Percentiles rank a stretch among this genome's conserved stretches.
Conservation (phyloP, 2,797 vertebrate genomes). For the Sebastes vulpes region DNA sequence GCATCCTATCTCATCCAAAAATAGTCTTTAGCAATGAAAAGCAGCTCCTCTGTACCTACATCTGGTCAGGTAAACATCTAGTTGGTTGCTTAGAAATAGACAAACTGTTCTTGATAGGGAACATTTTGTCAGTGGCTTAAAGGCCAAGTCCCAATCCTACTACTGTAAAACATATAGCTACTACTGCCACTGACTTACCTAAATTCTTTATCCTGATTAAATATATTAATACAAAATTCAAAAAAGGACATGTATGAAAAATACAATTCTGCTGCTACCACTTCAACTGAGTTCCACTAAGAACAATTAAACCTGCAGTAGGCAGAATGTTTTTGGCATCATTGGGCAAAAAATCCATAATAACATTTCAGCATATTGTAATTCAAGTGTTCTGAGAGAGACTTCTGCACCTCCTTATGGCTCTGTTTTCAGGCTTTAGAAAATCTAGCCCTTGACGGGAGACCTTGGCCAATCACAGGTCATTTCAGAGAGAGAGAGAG, state of each 20-base stretch:
- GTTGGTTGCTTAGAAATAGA: conserved; percentile 9
- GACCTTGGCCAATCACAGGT: too few species aligned
- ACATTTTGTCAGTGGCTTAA: not conserved
- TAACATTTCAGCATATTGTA: too few species aligned
- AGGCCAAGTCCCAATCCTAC: not conserved
- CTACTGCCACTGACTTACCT: not conserved
- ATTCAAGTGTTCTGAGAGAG: too few species aligned
- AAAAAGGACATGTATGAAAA: not conserved
- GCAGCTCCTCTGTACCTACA: not conserved
- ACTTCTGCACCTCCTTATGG: too few species aligned
- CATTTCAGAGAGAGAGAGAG: too few species aligned
- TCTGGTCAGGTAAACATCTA: conserved; percentile 30
- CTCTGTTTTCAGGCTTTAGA: too few species aligned
- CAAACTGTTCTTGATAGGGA: not conserved
- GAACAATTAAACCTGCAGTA: not conserved
- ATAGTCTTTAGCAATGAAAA: conserved; percentile 1
- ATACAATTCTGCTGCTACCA: not conserved
- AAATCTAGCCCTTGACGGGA: too few species aligned
- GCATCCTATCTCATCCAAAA: conserved; percentile 3
- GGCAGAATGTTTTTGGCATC: too few species aligned
- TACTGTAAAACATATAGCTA: not conserved
- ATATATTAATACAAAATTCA: not conserved
- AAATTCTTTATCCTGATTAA: not conserved
- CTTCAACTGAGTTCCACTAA: not conserved
- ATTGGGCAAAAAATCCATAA: too few species aligned